A percentile compares a stretch with the other conserved stretches of the same genome.
Conservation (phyloP, 2,113 vertebrate genomes). For the Microcebus griseorufus region DNA sequence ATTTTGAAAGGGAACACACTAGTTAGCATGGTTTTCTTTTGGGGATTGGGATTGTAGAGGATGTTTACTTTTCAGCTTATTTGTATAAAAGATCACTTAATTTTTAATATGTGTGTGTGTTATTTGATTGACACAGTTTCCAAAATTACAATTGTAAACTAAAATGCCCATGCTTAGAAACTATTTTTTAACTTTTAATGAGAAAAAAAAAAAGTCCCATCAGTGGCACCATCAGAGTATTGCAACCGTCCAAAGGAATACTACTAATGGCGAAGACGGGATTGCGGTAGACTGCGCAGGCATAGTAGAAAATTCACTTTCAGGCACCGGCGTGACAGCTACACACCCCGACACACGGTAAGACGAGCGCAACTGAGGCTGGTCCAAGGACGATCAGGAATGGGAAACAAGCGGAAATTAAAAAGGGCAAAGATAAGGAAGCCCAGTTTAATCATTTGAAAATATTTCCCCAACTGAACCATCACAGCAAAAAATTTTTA, state of each 20-base stretch:
- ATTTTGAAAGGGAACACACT: background rate
- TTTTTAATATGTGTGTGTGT: background rate
- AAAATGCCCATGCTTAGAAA: background rate
- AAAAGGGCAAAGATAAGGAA: background rate
- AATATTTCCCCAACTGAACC: background rate
- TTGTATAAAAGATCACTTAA: background rate
- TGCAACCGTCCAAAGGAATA: background rate
- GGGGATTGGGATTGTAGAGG: background rate
- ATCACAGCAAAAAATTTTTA: background rate
- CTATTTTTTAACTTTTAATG: background rate
- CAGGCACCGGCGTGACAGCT: background rate
- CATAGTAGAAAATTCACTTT: background rate
- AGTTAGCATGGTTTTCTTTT: background rate
- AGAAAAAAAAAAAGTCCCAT: background rate
- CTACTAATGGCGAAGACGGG: accelerated
- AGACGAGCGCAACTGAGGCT: too few species aligned
- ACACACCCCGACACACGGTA: background rate
- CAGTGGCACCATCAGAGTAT: background rate
- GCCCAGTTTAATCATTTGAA: background rate
- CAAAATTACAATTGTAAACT: background rate
- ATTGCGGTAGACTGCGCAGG: background rate
- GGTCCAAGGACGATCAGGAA: background rate
- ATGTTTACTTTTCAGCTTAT: background rate
- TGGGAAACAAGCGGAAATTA: background rate
- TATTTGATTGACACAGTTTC: conserved; percentile 20